These are phyloP conservation scores for Alitta virens DNA, from an alignment of 2,888 invertebrate genomes.

Conservation along the genomic window DNA sequence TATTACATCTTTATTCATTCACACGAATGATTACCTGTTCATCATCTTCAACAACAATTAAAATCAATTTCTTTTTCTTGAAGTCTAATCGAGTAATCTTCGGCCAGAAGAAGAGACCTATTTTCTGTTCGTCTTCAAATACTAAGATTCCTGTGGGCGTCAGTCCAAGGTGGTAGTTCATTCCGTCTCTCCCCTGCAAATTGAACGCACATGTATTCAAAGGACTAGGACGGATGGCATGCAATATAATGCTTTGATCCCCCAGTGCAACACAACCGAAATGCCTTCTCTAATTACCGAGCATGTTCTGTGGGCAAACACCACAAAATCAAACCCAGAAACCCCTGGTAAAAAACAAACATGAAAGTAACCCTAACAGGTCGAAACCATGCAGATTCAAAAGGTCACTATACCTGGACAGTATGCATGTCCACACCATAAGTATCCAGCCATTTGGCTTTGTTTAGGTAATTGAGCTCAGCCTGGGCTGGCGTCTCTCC, in stretches of 20 bases:
- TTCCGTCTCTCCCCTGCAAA: conserved; percentile 84
- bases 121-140: conserved; percentile 93
- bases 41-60: conserved; percentile 98
- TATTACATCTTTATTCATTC: too few relatives aligned
- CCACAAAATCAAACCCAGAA: too few relatives aligned
- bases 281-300: too few relatives aligned
- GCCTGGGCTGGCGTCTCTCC: conserved; percentile 93
- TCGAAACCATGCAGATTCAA: too few relatives aligned
- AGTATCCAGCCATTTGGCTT: conserved; percentile 96
- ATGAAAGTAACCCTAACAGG: too few relatives aligned
- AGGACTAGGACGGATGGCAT: too few relatives aligned
- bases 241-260: too few relatives aligned
- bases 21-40: conserved; percentile 66
- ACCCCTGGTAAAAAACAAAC: too few relatives aligned
- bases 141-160: conserved; percentile 98
- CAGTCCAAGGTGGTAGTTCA: conserved; percentile 91
- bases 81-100: conserved; percentile 98
- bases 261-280: too few relatives aligned
- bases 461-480: conserved; percentile 90
- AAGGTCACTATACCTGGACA: conserved; percentile 77
- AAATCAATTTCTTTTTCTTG: conserved; percentile 92
- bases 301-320: too few relatives aligned
- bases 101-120: conserved; percentile 98
- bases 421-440: conserved; percentile 99
- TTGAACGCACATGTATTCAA: neutral